Evolutionary conservation across 1,140 invertebrate species (phyloP).

Genomic region (Phocides pigmalion): DNA sequence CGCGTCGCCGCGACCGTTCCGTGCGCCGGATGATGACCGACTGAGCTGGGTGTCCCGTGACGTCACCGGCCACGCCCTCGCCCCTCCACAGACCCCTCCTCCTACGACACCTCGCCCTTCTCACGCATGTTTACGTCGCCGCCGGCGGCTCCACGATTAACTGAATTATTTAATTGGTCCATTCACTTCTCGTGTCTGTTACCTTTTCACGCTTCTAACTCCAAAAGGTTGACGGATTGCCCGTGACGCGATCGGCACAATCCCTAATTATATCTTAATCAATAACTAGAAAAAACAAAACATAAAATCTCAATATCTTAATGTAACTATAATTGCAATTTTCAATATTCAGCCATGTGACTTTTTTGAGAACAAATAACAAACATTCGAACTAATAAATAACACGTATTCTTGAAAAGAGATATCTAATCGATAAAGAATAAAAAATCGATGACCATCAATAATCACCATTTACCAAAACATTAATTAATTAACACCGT

Average conservation of each 20-base stretch:
- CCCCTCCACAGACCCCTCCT: constrained; percentile 58
- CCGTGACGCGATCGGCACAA: constrained; percentile 62
- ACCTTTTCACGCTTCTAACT: constrained; percentile 76
- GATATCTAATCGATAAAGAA: too few species aligned
- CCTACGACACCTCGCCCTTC: constrained; percentile 53
- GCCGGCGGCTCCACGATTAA: constrained; percentile 75
- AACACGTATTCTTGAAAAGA: too few species aligned
- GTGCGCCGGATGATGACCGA: constrained; percentile 73
- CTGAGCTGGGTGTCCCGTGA: constrained; percentile 63
- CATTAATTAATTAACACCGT: too few species aligned
- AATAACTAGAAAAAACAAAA: constrained; percentile 43
- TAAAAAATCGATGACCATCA: too few species aligned
- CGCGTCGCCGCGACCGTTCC: constrained; percentile 70
- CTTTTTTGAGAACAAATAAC: too few species aligned
- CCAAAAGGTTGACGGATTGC: constrained; percentile 71
- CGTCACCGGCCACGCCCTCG: constrained; percentile 77
- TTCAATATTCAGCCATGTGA: too few species aligned
- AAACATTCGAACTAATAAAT: too few species aligned
- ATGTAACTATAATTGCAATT: too few species aligned
- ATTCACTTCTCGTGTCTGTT: constrained; percentile 76
- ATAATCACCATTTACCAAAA: too few species aligned
- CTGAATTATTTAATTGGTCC: constrained; percentile 82
- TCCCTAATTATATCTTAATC: constrained; percentile 64
- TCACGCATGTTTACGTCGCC: constrained; percentile 78
- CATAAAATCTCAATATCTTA: background rate